phyloP scores from a whole-genome alignment of 2,888 invertebrate species.

The Drosophila fungiperda region DNA sequence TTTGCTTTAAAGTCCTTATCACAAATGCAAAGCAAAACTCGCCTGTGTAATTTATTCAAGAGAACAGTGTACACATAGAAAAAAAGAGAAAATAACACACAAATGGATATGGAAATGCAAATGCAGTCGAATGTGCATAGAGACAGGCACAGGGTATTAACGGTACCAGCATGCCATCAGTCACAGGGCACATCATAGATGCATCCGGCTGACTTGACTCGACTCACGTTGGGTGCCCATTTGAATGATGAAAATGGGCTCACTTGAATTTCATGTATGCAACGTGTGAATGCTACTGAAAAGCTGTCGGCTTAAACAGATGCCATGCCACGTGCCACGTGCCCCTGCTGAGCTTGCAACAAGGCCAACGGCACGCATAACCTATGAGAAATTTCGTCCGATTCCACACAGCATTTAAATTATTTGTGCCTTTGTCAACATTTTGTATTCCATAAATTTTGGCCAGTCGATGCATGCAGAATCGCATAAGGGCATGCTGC shows the following conservation, averaged over 20 bases:
- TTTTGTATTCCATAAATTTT: conserved; percentile 74
- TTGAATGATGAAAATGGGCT: conserved; percentile 52
- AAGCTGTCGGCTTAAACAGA: conserved; percentile 61
- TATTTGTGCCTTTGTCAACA: conserved; percentile 77
- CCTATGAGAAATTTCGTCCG: conserved; percentile 49
- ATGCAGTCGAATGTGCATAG: conserved; percentile 10
- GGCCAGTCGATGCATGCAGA: conserved; percentile 49
- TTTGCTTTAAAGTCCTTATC: conserved; percentile 56
- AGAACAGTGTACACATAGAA: conserved; percentile 50
- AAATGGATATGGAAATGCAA: conserved; percentile 70
- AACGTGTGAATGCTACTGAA: conserved; percentile 65
- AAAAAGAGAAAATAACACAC: conserved; percentile 17
- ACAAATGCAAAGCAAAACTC: conserved; percentile 57
- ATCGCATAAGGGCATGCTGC: conserved; percentile 37
- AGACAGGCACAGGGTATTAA: conserved; percentile 28
- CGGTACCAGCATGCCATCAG: conserved; percentile 37
- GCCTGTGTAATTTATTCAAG: conserved; percentile 72
- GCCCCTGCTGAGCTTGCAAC: background rate
- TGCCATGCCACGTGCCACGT: conserved; percentile 28
- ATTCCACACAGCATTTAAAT: conserved; percentile 69
- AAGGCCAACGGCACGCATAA: conserved; percentile 20
- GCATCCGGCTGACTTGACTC: background rate
- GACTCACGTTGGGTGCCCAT: conserved; percentile 4
- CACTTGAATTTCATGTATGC: conserved; percentile 56
- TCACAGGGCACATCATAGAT: conserved; percentile 15